Percentiles rank a stretch among this genome's conserved stretches.
Evolutionary conservation across 1,140 invertebrate genomes (phyloP).

Genomic region (Saxidomus purpurata): DNA sequence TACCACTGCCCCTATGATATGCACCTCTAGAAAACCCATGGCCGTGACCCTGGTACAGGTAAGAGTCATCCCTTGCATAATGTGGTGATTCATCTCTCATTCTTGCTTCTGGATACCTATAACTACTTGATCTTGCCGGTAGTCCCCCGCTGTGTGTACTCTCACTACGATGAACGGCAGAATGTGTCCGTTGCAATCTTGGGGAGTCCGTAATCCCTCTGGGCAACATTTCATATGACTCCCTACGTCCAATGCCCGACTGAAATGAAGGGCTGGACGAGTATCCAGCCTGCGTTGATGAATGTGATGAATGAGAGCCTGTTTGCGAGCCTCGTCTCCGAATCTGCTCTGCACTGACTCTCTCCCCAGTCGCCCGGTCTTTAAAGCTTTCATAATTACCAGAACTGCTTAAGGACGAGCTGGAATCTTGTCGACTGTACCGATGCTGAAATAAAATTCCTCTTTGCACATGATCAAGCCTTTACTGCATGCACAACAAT

Average conservation of each 20-base stretch:
- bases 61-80: conserved; percentile 70
- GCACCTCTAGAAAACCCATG: conserved; percentile 31
- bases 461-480: too few relatives aligned
- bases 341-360: conserved; percentile 60
- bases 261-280: conserved; percentile 76
- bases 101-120: conserved; percentile 64
- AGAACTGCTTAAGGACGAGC: conserved; percentile 82
- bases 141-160: conserved; percentile 68
- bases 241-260: conserved; percentile 75
- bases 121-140: conserved; percentile 70
- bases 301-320: conserved; percentile 48
- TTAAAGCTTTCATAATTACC: conserved; percentile 79
- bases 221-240: conserved; percentile 81
- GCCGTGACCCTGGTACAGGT: conserved; percentile 49
- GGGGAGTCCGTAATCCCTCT: conserved; percentile 81
- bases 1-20: conserved; percentile 59
- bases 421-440: conserved; percentile 80
- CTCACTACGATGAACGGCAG: conserved; percentile 78
- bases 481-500: too few relatives aligned
- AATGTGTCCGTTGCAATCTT: conserved; percentile 75
- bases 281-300: conserved; percentile 76
- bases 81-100: conserved; percentile 66
- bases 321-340: conserved; percentile 76
- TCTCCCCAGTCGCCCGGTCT: conserved; percentile 74
- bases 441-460: conserved; percentile 72